Percentiles rank a stretch among this genome's conserved stretches.
Evolutionary conservation across 2,888 invertebrate genomes (phyloP).

Genomic region (Pegoplata infirma): DNA sequence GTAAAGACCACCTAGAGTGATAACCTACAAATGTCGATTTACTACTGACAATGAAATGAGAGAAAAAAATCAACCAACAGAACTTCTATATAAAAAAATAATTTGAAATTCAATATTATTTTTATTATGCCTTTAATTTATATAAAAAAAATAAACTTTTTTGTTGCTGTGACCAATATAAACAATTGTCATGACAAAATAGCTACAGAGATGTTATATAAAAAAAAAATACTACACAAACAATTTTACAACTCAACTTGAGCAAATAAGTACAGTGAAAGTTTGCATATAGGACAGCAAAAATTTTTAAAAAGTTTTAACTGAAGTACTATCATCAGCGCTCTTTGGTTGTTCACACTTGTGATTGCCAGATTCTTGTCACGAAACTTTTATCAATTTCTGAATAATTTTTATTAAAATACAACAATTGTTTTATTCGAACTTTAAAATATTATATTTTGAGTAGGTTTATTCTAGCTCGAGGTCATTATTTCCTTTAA

Average conservation of each 20-base stretch:
- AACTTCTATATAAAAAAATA: constrained; percentile 27
- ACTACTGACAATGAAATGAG: constrained; percentile 43
- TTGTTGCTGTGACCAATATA: constrained; percentile 17
- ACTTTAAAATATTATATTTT: too few relatives aligned
- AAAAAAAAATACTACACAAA: background rate
- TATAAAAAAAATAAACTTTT: background rate
- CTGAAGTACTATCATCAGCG: too few relatives aligned
- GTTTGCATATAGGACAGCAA: too few relatives aligned
- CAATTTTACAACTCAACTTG: background rate
- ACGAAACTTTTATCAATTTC: too few relatives aligned
- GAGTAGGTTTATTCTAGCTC: too few relatives aligned
- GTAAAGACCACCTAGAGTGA: constrained; percentile 49
- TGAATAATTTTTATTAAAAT: too few relatives aligned
- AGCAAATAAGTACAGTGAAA: background rate
- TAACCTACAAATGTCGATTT: constrained; percentile 54
- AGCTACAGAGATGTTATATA: constrained; percentile 24
- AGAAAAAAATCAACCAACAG: constrained; percentile 19
- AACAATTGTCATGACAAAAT: constrained; percentile 45
- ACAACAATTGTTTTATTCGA: too few relatives aligned
- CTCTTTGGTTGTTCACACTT: too few relatives aligned
- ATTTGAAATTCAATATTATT: constrained; percentile 55
- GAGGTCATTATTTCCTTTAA: too few relatives aligned
- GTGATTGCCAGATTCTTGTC: too few relatives aligned
- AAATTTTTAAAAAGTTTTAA: too few relatives aligned
- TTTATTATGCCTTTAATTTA: background rate